A percentile compares a stretch with the other conserved stretches of the same genome.
Conservation (phyloP, 2,888 invertebrate species). For the Chromoteleia sp. region DNA sequence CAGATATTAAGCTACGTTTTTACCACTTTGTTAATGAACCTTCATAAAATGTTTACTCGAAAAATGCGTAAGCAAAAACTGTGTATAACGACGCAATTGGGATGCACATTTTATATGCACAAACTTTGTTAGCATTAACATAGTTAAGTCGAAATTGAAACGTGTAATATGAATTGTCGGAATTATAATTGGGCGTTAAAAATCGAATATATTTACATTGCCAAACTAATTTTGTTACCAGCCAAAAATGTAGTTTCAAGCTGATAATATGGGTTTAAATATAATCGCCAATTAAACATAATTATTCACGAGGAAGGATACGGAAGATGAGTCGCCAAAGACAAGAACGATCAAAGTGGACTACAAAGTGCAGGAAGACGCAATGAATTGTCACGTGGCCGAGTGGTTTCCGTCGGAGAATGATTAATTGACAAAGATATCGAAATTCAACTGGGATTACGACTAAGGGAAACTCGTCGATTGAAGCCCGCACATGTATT, state of each 20-base stretch:
- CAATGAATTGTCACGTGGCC: constrained; percentile 45
- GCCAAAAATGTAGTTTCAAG: constrained; percentile 2
- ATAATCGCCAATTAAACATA: neutral
- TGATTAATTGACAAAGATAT: constrained; percentile 69
- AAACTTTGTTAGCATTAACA: constrained; percentile 48
- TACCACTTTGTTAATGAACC: constrained; percentile 20
- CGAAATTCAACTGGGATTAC: constrained; percentile 63
- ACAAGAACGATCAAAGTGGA: constrained; percentile 28
- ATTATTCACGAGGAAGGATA: constrained; percentile 12
- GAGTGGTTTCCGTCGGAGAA: constrained; percentile 45
- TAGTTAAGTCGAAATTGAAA: constrained; percentile 50
- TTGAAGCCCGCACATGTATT: constrained; percentile 59
- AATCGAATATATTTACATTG: constrained; percentile 3
- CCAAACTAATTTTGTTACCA: neutral
- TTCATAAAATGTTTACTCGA: constrained; percentile 22
- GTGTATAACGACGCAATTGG: constrained; percentile 16
- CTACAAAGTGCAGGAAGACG: constrained; percentile 35
- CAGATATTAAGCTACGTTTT: constrained; percentile 10
- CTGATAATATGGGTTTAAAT: neutral
- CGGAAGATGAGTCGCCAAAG: constrained; percentile 9
- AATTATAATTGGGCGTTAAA: constrained; percentile 33
- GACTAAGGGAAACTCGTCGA: constrained; percentile 44
- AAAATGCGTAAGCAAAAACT: constrained; percentile 28
- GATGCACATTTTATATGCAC: constrained; percentile 35
- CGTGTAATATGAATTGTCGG: constrained; percentile 28